Evolutionary conservation across 2,113 vertebrate species (phyloP).

Genomic region (Herpailurus yagouaroundi): DNA sequence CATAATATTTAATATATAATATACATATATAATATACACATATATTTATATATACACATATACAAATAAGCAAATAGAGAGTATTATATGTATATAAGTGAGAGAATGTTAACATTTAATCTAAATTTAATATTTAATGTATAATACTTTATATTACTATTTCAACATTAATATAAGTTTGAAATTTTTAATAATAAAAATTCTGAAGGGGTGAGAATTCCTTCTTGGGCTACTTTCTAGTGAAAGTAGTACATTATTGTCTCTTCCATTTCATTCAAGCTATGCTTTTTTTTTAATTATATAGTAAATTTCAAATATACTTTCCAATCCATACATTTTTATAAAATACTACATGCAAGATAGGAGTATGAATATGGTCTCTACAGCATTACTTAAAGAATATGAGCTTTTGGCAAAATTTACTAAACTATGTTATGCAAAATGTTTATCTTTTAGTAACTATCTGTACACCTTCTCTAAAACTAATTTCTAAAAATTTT

Average conservation of each 20-base stretch:
- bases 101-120: neutral
- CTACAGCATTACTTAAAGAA: slow-evolving; percentile 66
- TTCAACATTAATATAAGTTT: slow-evolving; percentile 13
- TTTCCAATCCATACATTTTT: slow-evolving; percentile 74
- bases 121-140: neutral
- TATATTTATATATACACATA: neutral
- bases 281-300: neutral
- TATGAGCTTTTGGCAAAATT: slow-evolving; percentile 47
- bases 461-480: slow-evolving; percentile 58
- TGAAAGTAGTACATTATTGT: neutral
- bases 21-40: neutral
- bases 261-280: neutral
- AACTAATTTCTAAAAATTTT: slow-evolving; percentile 36
- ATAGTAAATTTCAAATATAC: slow-evolving; percentile 71
- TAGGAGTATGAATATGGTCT: slow-evolving; percentile 59
- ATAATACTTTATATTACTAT: neutral
- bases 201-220: neutral
- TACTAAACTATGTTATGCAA: slow-evolving; percentile 55
- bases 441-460: slow-evolving; percentile 50
- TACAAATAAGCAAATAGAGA: neutral
- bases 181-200: slow-evolving; percentile 18
- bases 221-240: neutral
- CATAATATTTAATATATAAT: neutral
- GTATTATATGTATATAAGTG: neutral
- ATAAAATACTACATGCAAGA: slow-evolving; percentile 70